Evolutionary conservation across 2,888 invertebrate genomes (phyloP).

Genomic region (Lithophane socia): DNA sequence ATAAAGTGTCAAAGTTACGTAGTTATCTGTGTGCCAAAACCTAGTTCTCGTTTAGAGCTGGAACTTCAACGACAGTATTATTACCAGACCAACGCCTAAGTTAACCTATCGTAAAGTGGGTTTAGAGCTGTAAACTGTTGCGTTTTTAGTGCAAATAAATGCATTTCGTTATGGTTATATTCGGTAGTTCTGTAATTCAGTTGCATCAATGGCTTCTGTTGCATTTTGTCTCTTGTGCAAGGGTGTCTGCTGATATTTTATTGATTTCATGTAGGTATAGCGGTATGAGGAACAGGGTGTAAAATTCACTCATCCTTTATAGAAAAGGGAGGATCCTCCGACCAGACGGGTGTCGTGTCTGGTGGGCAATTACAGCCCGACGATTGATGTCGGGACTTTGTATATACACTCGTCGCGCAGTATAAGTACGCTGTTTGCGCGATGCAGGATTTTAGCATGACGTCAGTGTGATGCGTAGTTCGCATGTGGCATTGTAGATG

Average conservation of each 20-base stretch:
- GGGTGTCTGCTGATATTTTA: neutral
- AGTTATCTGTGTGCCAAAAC: slow-evolving; percentile 43
- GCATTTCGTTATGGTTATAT: slow-evolving; percentile 7
- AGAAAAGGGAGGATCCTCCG: no score
- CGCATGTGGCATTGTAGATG: no score
- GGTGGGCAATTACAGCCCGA: no score
- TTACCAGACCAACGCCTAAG: slow-evolving; percentile 14
- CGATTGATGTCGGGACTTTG: no score
- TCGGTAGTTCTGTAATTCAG: neutral
- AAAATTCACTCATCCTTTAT: no score
- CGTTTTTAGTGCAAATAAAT: slow-evolving; percentile 23
- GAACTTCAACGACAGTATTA: slow-evolving; percentile 29
- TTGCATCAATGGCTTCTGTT: slow-evolving; percentile 22
- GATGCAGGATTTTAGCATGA: no score
- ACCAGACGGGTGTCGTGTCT: no score
- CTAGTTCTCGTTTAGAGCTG: slow-evolving; percentile 51
- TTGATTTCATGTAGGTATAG: neutral
- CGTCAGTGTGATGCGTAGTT: no score
- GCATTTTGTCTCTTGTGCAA: slow-evolving; percentile 16
- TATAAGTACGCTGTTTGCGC: no score
- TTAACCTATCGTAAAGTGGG: slow-evolving; percentile 38
- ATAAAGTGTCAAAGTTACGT: slow-evolving; percentile 37
- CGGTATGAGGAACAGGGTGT: no score
- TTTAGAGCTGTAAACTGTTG: slow-evolving; percentile 9
- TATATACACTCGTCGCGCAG: no score